Conservation (phyloP, 1,140 invertebrate genomes). For the Aphelenchoides fujianensis region DNA sequence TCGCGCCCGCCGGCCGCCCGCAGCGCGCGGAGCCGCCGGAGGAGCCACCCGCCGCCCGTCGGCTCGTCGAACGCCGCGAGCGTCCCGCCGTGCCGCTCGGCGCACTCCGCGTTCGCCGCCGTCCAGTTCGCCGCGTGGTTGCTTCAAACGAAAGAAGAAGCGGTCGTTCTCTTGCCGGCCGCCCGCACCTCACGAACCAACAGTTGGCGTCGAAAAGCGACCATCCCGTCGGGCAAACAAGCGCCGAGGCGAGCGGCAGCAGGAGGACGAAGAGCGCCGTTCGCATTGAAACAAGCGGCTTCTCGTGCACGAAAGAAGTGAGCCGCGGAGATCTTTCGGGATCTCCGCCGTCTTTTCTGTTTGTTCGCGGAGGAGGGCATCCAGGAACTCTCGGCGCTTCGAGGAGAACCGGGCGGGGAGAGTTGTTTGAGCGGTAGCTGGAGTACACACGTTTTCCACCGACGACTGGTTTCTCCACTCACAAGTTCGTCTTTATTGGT, state of each 20-base stretch:
- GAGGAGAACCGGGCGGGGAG: too few relatives aligned
- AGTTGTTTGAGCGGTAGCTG: not conserved
- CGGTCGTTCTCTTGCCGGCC: not conserved
- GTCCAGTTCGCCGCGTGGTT: not conserved
- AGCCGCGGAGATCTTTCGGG: not conserved
- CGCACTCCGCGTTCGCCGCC: not conserved
- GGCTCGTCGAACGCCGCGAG: not conserved
- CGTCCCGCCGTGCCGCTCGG: not conserved
- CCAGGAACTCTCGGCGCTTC: not conserved
- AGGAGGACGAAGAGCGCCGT: not conserved
- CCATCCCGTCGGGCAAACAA: not conserved
- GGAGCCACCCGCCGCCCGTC: not conserved
- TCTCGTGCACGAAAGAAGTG: not conserved
- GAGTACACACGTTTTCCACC: too few relatives aligned
- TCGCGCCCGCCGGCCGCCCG: not conserved
- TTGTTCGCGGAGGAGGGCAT: not conserved
- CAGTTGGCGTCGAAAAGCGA: not conserved
- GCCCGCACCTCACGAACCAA: not conserved
- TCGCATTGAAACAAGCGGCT: not conserved
- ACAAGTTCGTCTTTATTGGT: too few relatives aligned
- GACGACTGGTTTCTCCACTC: too few relatives aligned
- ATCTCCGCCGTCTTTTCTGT: not conserved
- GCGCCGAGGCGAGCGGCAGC: not conserved
- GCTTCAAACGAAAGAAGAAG: not conserved
- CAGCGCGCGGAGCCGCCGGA: not conserved